Evolutionary conservation across 2,888 invertebrate genomes (phyloP).

Genomic region (Proisotoma minuta): DNA sequence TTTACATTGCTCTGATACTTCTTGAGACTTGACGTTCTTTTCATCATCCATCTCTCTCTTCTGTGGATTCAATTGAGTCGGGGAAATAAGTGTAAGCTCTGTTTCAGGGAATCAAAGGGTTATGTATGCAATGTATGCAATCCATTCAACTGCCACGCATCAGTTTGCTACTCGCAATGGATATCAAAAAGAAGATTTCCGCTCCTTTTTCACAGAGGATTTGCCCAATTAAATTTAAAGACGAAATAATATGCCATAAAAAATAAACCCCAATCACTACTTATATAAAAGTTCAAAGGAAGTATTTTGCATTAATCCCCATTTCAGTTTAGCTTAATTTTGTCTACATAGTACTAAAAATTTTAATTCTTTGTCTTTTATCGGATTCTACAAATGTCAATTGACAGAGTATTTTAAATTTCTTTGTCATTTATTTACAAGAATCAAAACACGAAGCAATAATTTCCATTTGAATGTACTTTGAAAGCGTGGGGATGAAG

Average conservation of each 20-base stretch:
- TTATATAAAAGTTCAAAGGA: no score
- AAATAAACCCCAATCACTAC: slow-evolving; percentile 14
- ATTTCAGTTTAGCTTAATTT: no score
- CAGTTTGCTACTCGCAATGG: slow-evolving; percentile 8
- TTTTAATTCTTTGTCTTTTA: no score
- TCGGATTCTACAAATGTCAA: no score
- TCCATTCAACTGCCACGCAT: background rate
- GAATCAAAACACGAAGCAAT: no score
- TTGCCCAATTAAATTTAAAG: slow-evolving; percentile 23
- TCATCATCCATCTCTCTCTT: slow-evolving; percentile 3
- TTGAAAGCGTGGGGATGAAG: no score
- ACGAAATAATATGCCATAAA: slow-evolving; percentile 11
- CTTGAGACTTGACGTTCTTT: background rate
- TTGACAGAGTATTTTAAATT: no score
- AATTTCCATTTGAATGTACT: no score
- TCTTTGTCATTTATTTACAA: no score
- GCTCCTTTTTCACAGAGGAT: slow-evolving; percentile 26
- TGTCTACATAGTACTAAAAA: no score
- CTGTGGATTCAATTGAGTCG: background rate
- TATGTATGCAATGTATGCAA: slow-evolving; percentile 1
- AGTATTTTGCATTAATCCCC: no score
- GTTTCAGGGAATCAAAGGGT: background rate
- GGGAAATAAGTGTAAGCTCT: background rate
- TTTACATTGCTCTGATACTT: slow-evolving; percentile 13
- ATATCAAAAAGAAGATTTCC: slow-evolving; percentile 15